These are phyloP conservation scores for Hymenopus coronatus DNA, from an alignment of 2,888 invertebrate genomes.

Conservation along the genomic window DNA sequence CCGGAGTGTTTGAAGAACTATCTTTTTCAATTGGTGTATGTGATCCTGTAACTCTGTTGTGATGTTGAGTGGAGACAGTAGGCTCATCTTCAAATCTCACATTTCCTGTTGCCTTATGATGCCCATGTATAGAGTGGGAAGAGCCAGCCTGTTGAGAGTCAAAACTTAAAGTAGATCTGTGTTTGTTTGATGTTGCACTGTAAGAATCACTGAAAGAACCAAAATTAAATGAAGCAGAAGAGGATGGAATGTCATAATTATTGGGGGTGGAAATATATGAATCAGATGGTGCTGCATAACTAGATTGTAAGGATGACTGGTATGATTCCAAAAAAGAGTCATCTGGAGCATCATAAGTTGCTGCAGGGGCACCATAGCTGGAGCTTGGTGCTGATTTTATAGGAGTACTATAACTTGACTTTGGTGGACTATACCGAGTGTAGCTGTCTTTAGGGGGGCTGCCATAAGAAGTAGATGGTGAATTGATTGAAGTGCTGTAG, in stretches of 20 bases:
- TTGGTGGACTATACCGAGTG: background rate
- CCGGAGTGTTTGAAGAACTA: background rate
- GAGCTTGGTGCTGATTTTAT: constrained; percentile 31
- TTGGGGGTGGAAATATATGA: constrained; percentile 31
- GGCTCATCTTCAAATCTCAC: background rate
- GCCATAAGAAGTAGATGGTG: background rate
- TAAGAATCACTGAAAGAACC: constrained; percentile 4
- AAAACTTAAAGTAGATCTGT: background rate
- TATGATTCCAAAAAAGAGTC: background rate
- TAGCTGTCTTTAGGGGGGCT: background rate
- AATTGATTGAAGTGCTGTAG: background rate
- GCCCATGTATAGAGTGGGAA: background rate
- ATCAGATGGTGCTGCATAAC: constrained; percentile 35
- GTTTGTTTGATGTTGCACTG: constrained; percentile 6
- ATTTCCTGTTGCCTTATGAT: background rate
- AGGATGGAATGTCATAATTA: constrained; percentile 26
- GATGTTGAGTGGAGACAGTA: background rate
- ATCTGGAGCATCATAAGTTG: constrained; percentile 29
- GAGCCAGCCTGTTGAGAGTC: background rate
- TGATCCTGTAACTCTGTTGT: background rate
- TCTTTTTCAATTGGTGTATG: background rate
- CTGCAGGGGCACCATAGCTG: constrained; percentile 24
- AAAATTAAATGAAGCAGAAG: constrained; percentile 22
- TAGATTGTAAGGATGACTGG: constrained; percentile 30
- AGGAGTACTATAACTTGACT: constrained; percentile 31